These are phyloP conservation scores for Periophthalmus modestus DNA, from an alignment of 2,113 vertebrate genomes.

Conservation along the genomic window DNA sequence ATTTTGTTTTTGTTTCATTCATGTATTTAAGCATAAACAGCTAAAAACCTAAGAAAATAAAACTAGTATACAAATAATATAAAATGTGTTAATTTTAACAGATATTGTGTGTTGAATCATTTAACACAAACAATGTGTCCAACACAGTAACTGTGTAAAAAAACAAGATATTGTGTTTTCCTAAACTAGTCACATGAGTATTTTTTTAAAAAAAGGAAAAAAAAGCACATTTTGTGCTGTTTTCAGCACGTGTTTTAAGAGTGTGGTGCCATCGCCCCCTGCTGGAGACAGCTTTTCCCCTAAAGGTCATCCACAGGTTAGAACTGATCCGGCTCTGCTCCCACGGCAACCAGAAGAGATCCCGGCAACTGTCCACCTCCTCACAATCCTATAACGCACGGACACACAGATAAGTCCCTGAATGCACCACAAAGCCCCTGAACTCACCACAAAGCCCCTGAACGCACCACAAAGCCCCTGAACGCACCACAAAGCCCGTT, in stretches of 20 bases:
- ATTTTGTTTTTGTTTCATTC: too few relatives aligned
- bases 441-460: neutral
- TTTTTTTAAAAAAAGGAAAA: too few relatives aligned
- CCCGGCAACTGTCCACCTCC: conserved; percentile 25
- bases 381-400: conserved; percentile 2
- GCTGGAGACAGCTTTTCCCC: conserved; percentile 69
- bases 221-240: too few relatives aligned
- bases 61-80: too few relatives aligned
- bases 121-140: too few relatives aligned
- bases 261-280: conserved; percentile 43
- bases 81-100: too few relatives aligned
- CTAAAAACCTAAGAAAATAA: too few relatives aligned
- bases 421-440: conserved; percentile 26
- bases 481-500: conserved; percentile 57
- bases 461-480: conserved; percentile 47
- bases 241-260: neutral
- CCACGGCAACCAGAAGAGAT: conserved; percentile 39
- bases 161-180: too few relatives aligned
- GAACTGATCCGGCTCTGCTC: conserved; percentile 58
- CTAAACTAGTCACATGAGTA: too few relatives aligned
- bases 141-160: too few relatives aligned
- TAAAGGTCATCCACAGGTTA: conserved; percentile 72
- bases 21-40: too few relatives aligned
- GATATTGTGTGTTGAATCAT: too few relatives aligned
- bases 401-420: neutral